Evolutionary conservation across 2,888 invertebrate species (phyloP), one percentile per base, ranked within the genome.

Genomic region (Polia nebulosa): DNA sequence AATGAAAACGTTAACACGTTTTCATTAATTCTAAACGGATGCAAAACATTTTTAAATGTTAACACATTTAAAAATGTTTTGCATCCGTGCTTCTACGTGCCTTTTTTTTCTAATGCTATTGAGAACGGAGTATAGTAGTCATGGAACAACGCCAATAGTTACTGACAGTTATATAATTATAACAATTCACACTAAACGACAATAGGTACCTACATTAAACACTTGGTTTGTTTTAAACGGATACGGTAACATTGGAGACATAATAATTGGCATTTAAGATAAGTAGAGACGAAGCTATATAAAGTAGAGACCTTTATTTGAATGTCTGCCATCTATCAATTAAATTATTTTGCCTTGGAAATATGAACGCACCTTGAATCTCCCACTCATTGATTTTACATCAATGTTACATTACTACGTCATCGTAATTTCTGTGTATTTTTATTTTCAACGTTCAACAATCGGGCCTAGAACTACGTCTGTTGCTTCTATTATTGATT

Each of bases 361-460:
- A 77, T 72, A 76, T 67, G 58, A 77, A 58, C 53, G 73, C 71
- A 72, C 83, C 82, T 83, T 83, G 82, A 74, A 73, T 78, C 78
- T 68, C 83, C 78, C 81, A 78, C 75, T 81, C 72, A 64, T 72
- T 72, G 70, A 66, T 36, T 77, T 77, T 65, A 72, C 53, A 73
- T 79, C 71, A 77, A 79, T 73, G 71, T 74, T 69, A 69, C 27
- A 44, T 34, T 22, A 22, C 58, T 49, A 71, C 67, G 71, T 77
- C 82, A 81, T 67, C 49, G 44, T 66, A 63, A 71, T 67, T 69
- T 74, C 59, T 72, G 66, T 61, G 25, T 79, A 66, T 71, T 80
- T 78, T 66, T 72, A 58, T 61, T 60, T 55, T 60, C 34, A 52
- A 44, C 56, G 27, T 65, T 63, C n/a, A 39, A 27, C 27, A 41